Evolutionary conservation across 2,888 invertebrate genomes (phyloP).

Genomic region (Agrypnus murinus): DNA sequence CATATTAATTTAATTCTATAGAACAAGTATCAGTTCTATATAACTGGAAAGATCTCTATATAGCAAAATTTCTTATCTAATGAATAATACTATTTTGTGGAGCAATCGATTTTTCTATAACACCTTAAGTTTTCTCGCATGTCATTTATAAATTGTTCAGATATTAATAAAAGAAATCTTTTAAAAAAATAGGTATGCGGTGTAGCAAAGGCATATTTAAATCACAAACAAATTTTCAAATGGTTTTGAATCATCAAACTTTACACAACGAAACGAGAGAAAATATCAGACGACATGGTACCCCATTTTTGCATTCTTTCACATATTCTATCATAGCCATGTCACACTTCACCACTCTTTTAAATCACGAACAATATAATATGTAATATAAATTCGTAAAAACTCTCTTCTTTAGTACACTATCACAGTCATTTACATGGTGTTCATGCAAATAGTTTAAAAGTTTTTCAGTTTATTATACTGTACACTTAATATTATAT

Average conservation of each 20-base stretch:
- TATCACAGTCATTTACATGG: slow-evolving; percentile 72
- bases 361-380: slow-evolving; percentile 48
- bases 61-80: too few relatives aligned
- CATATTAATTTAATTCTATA: too few relatives aligned
- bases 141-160: too few relatives aligned
- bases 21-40: too few relatives aligned
- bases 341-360: slow-evolving; percentile 48
- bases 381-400: slow-evolving; percentile 52
- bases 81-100: too few relatives aligned
- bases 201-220: slow-evolving; percentile 32
- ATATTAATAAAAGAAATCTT: slow-evolving; percentile 25
- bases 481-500: slow-evolving; percentile 49
- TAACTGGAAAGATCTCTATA: too few relatives aligned
- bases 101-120: too few relatives aligned
- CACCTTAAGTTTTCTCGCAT: too few relatives aligned
- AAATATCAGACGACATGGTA: slow-evolving; percentile 16
- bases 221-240: slow-evolving; percentile 37
- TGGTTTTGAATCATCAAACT: slow-evolving; percentile 44
- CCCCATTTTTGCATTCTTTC: slow-evolving; percentile 19
- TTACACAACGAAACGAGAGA: slow-evolving; percentile 32
- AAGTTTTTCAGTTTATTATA: slow-evolving; percentile 44
- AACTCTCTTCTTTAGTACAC: slow-evolving; percentile 70
- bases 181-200: slow-evolving; percentile 20
- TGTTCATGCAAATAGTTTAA: slow-evolving; percentile 64
- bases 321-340: slow-evolving; percentile 34